Evolutionary conservation across 2,113 vertebrate genomes (phyloP), one percentile per base, ranked within the genome.

Genomic region (Amphiprion ocellaris): DNA sequence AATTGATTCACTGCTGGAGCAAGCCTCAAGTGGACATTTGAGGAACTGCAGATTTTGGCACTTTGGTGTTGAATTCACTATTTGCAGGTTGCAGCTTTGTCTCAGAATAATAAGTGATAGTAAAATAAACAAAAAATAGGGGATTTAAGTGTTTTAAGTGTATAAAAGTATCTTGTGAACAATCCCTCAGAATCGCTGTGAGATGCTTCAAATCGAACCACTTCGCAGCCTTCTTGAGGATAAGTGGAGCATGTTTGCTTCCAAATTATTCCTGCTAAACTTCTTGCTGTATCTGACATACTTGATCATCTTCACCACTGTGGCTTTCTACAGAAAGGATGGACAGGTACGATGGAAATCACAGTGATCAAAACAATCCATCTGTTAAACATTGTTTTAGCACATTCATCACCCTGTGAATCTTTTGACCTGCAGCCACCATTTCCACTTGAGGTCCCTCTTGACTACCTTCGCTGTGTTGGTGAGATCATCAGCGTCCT

Each of bases 171-270:
- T 33, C 14, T 28, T 60, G n/a, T 68, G 19, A 24, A 33, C 23
- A 1, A 44, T 33, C 1, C 44, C 44, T 39, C 72, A 97, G 97
- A 94, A 96, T 60, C 95, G 95, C 0, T 95, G 96, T 37, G 92
- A 95, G 77, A 97, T 98, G 96, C 93, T 98, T 17, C 90, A 95
- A 76, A 77, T 97, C 64, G 95, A 97, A 84, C 96, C 95, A 0
- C 88, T 98, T n/a, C 94, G 91, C 86, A 94, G 95, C 72, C 88
- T 97, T 11, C 93, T 98, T 1, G 82, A 96, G 86, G 91, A 93
- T 0, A 97, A 98, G 65, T 98, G 96, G 97, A 79, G 96, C 54
- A 83, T 73, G 0, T 96, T 94, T 62, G 93, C 92, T 19, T 86
- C 90, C 49, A 94, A 91, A 69, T 92, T 96, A 5, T 97, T 97